Percentiles rank a stretch among this genome's conserved stretches.
Conservation (phyloP, 2,113 vertebrate species). For the Puffinus mauretanicus region DNA sequence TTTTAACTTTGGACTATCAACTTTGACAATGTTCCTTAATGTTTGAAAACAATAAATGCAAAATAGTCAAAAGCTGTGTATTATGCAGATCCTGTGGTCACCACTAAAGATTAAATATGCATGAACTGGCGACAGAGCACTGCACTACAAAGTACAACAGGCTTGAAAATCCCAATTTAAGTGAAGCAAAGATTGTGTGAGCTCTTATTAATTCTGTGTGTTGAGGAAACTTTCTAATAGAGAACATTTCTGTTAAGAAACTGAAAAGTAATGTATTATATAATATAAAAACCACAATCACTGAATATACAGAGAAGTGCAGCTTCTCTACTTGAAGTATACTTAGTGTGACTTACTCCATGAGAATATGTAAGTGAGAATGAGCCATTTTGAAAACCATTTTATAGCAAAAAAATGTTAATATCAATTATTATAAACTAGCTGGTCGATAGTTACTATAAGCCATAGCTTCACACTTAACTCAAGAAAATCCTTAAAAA, state of each 20-base stretch:
- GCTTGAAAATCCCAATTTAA: neutral
- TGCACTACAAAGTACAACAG: neutral
- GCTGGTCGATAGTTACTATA: neutral
- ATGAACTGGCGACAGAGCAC: neutral
- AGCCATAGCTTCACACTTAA: neutral
- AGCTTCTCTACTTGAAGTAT: neutral
- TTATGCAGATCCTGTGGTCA: neutral
- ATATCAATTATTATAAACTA: neutral
- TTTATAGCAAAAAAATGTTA: neutral
- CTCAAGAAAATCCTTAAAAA: neutral
- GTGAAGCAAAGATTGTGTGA: neutral
- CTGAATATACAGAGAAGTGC: neutral
- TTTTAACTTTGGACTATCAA: neutral
- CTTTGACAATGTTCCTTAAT: neutral
- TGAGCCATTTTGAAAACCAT: neutral
- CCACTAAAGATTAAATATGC: neutral
- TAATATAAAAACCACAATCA: neutral
- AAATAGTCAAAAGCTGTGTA: neutral
- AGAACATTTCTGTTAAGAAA: neutral
- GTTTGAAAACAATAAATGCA: neutral
- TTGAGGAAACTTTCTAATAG: neutral
- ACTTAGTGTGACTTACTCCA: neutral
- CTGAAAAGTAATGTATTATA: neutral
- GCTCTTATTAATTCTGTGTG: neutral
- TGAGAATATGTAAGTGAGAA: neutral